Percentiles rank a stretch among this genome's conserved stretches.
phyloP scores from a whole-genome alignment of 2,797 vertebrate species.

The Mionectes olivaceus region DNA sequence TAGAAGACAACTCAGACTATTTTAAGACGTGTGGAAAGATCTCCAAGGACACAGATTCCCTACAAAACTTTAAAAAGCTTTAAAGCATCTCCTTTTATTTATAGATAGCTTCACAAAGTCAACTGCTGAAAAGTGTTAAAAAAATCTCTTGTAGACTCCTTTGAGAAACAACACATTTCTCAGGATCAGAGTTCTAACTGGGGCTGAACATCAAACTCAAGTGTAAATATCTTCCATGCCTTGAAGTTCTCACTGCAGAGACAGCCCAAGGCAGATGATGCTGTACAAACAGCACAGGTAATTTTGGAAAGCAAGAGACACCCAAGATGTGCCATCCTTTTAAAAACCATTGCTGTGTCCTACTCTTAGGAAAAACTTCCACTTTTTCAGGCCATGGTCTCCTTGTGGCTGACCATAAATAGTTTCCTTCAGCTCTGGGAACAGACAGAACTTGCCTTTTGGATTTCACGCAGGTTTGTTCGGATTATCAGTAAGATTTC shows the following conservation, averaged over 20 bases:
- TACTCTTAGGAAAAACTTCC: background rate
- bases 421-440: background rate
- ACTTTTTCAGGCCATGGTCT: background rate
- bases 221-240: background rate
- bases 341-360: background rate
- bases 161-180: background rate
- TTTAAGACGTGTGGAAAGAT: background rate
- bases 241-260: background rate
- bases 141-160: background rate
- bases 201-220: background rate
- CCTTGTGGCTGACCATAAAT: background rate
- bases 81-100: background rate
- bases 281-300: background rate
- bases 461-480: background rate
- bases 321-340: accelerated
- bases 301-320: background rate
- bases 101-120: background rate
- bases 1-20: background rate
- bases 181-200: background rate
- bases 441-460: background rate
- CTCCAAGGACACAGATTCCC: background rate
- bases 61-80: background rate
- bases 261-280: background rate
- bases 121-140: background rate
- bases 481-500: background rate